Conservation (phyloP, 2,797 vertebrate species). For the Malurus leucopterus region DNA sequence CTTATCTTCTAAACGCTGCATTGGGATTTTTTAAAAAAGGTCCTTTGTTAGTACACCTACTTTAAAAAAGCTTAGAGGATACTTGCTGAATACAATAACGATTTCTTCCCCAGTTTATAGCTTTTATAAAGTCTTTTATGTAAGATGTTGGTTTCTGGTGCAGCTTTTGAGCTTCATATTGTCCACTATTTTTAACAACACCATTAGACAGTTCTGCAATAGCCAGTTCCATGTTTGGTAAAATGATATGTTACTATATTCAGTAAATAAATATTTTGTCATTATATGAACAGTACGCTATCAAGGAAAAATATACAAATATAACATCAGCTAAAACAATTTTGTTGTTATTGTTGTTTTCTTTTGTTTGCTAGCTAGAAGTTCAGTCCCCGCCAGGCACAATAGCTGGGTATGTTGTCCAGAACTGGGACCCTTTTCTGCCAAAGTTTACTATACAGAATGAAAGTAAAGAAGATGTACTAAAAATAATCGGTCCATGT, state of each 20-base stretch:
- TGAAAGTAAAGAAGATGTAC: constrained; percentile 75
- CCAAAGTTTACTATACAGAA: constrained; percentile 79
- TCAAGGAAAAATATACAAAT: neutral
- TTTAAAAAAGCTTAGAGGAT: neutral
- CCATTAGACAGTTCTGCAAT: neutral
- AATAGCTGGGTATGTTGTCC: constrained; percentile 71
- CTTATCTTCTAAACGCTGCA: neutral
- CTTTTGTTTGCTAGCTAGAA: constrained; percentile 70
- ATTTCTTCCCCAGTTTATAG: neutral
- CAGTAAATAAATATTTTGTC: neutral
- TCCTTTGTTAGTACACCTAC: neutral
- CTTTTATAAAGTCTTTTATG: neutral
- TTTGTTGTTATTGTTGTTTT: neutral
- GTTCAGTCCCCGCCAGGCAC: constrained; percentile 78
- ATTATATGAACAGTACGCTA: neutral
- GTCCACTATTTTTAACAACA: neutral
- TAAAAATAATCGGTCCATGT: constrained; percentile 77
- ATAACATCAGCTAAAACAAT: neutral
- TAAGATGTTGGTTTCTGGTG: neutral
- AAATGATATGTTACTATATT: neutral
- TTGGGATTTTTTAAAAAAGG: neutral
- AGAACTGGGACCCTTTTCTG: constrained; percentile 79
- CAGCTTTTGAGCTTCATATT: neutral
- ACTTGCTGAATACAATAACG: neutral
- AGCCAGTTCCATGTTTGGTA: neutral